These are phyloP conservation scores for Elgaria multicarinata DNA, from an alignment of 2,113 vertebrate genomes.

Conservation along the genomic window DNA sequence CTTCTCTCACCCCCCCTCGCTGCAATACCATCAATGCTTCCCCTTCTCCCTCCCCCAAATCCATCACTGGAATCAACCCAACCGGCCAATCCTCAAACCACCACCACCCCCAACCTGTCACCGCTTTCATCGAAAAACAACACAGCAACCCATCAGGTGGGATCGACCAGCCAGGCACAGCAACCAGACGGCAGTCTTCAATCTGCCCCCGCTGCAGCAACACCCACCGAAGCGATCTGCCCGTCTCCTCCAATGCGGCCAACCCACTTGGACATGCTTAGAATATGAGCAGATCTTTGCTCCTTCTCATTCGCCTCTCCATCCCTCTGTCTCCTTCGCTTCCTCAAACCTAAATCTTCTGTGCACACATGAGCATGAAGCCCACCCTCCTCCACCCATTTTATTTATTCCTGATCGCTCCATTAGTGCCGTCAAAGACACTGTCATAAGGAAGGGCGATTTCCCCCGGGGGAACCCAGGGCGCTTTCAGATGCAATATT, in stretches of 20 bases:
- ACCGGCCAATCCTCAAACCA: not conserved
- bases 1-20: not conserved
- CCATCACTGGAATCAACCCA: conserved; percentile 2
- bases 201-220: not conserved
- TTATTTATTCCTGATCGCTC: not conserved
- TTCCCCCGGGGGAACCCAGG: not conserved
- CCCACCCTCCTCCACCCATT: not conserved
- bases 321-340: not conserved
- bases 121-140: not conserved
- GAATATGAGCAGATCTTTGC: not conserved
- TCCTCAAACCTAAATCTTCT: not conserved
- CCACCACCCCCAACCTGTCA: not conserved
- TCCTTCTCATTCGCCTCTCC: not conserved
- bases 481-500: conserved; percentile 6
- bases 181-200: not conserved
- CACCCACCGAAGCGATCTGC: not conserved
- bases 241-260: not conserved
- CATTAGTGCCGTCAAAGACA: not conserved
- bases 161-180: not conserved
- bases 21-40: not conserved
- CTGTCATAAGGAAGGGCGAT: not conserved
- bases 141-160: not conserved
- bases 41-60: not conserved
- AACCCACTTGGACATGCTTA: not conserved
- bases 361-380: not conserved